phyloP scores from a whole-genome alignment of 2,113 vertebrate species.

The Kryptolebias marmoratus region DNA sequence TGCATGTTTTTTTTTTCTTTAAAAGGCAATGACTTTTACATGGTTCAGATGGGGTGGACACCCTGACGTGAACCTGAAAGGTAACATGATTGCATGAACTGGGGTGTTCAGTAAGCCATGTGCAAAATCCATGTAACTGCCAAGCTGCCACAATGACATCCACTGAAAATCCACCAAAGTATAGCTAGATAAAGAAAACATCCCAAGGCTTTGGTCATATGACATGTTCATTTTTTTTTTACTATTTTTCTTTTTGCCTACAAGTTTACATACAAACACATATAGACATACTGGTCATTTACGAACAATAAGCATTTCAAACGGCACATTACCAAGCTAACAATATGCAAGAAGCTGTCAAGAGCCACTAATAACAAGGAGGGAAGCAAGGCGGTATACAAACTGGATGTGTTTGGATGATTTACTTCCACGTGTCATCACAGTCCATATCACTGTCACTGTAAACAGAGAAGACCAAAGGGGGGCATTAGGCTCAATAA shows the following conservation, averaged over 20 bases:
- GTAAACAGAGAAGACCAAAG: slow-evolving; percentile 63
- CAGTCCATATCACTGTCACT: slow-evolving; percentile 57
- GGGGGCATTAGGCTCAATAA: slow-evolving; percentile 50
- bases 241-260: background rate
- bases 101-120: slow-evolving; percentile 6
- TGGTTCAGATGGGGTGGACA: slow-evolving; percentile 17
- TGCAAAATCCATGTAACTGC: background rate
- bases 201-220: background rate
- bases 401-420: slow-evolving; percentile 27
- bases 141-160: background rate
- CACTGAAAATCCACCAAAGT: background rate
- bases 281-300: background rate
- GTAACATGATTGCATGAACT: slow-evolving; percentile 18
- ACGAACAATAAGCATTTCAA: background rate
- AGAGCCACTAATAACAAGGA: background rate
- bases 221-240: background rate
- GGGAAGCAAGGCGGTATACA: background rate
- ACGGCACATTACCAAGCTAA: background rate
- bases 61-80: slow-evolving; percentile 32
- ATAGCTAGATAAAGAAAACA: background rate
- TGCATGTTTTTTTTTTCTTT: background rate
- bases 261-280: background rate
- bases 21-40: slow-evolving; percentile 14
- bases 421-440: slow-evolving; percentile 64
- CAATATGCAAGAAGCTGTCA: slow-evolving; percentile 3